Evolutionary conservation across 1,140 invertebrate genomes (phyloP), one percentile per base, ranked within the genome.

Genomic region (Calliopsis andreniformis): DNA sequence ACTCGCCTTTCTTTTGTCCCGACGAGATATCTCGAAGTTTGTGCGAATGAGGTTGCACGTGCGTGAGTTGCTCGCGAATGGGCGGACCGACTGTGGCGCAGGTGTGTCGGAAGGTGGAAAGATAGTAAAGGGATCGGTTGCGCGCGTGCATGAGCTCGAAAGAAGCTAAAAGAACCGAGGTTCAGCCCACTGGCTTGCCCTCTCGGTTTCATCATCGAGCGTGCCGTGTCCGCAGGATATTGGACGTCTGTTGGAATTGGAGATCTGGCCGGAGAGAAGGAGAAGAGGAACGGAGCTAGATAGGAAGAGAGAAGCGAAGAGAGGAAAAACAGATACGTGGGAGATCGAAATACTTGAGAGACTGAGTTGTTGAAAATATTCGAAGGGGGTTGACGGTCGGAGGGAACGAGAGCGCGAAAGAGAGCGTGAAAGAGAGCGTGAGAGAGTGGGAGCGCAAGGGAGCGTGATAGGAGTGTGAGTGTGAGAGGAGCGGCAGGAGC

Each of bases 181-280:
- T 42, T 35, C 25, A 35, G 67, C 23, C 45, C 68, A n/a, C n/a
- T n/a, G 73, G 61, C 43, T 32, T 61, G 43, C n/a, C n/a, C n/a
- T n/a, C n/a, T 30, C 51, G 67, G 69, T 73, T 64, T 35, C 28
- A 18, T 53, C 45, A 72, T 72, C 85, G 84, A 75, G 73, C 73
- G 80, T 72, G 67, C 51, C 68, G 69, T 78, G 72, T 83, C 84
- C 81, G 68, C 79, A 85, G 86, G 81, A 82, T 4, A 43, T 30
- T n/a, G 6, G 35, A 53, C 59, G 25, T 18, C 28, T n/a, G 32
- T 18, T 1, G 10, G 14, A 16, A 25, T 1, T 28, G 23, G 8
- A 3, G 20, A 25, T 4, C 14, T 18, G 10, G 43, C 18, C 43
- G 61, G 12, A 20, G n/a, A 25, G n/a, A 45, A 20, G 28, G 78